Evolutionary conservation across 92 coral and sea anemone species (phyloP), one percentile per base, ranked within the genome.

Genomic region (Anthopleura xanthogrammica): DNA sequence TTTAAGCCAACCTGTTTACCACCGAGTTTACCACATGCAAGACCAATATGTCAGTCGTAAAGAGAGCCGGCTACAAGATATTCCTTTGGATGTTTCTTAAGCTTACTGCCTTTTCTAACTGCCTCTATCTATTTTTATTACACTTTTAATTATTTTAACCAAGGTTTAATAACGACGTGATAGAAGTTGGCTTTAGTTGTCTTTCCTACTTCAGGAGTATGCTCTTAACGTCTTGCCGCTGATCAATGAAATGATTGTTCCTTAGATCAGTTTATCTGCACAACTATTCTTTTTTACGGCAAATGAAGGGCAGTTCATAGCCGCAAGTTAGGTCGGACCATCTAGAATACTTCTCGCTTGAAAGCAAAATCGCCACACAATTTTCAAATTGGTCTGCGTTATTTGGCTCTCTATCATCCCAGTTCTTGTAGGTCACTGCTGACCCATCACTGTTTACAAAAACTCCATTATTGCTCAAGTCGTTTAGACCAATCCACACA

Each of bases 361-460:
- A 23, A 14, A 80, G 48, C 5, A n/a, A 54, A 41, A 80, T 17
- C 9, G 72, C 40, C 36, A 65, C 83, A 54, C 83, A 80, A 41
- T 80, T 76, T 56, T 64, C 48, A n/a, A n/a, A 40, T 9, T 2
- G 19, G 36, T 1, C 36, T 29, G 36, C 36, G 36, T 80, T 43
- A 22, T 80, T 40, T 16, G 83, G 83, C 5, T 80, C 52, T 4
- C 0, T 60, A 9, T 41, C 11, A 0, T 8, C 40, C 83, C 83
- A 80, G 75, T 62, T 12, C 19, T 19, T 12, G 41, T 62, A 80
- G 16, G 83, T 62, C 60, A 80, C 24, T 3, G 57, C 75, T 40
- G 83, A 80, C n/a, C 83, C 83, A 48, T 80, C 83, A n/a, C 83
- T 80, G 60, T 62, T 41, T 3, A 12, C 40, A 46, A 80, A 80